Base-by-base conservation (phyloP, 2,888 invertebrate species). In the Isotomurus palustris region DNA sequence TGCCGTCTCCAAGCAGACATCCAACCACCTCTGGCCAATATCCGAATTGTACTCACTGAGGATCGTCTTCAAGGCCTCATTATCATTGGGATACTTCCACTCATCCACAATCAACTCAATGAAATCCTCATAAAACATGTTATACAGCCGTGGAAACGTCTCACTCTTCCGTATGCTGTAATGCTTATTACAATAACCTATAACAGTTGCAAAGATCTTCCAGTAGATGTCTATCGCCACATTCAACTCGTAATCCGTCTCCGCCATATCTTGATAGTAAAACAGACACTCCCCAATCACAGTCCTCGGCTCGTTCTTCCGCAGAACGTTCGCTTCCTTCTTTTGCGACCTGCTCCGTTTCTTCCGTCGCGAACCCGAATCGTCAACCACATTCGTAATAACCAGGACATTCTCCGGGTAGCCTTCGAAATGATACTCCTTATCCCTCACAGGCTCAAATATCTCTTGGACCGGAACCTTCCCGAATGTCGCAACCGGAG, bases 181-280 rank as follows among this genome's bases (percentile, higher is more conserved):
- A 14, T 48, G 48, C 12, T 50, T 49, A 28, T 64, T 60, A 32
- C 63, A 63, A 25, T 52, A 63, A 12, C 63, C 63, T 17, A 55
- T 48, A 1, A 54, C 55, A 19, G 63, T 63, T 1, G 59, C 47
- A 40, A 53, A 60, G 32, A 63, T 63, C 40, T 60, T 63, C 63
- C 63, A 63, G 36, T 56, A 53, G 14, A 57, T 24, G 32, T 63
- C 63, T 22, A 63, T 60, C 12, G 59, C 59, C 28, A 57, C 47
- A 27, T 60, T 57, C 21, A 63, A 28, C 19, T 59, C 63, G 36
- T 52, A 60, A 2, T 60, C 54, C 12, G 51, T 40, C 36, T 63
- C 63, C 0, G 58, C 59, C 19, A 44, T 36, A 32, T 63, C 63
- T 17, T 58, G 41, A 40, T 60, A 64, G 27, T 51, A 58, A 36